A percentile compares a stretch with the other conserved stretches of the same genome.
Evolutionary conservation across 2,888 invertebrate species (phyloP).

Genomic region (Unio pictorum): DNA sequence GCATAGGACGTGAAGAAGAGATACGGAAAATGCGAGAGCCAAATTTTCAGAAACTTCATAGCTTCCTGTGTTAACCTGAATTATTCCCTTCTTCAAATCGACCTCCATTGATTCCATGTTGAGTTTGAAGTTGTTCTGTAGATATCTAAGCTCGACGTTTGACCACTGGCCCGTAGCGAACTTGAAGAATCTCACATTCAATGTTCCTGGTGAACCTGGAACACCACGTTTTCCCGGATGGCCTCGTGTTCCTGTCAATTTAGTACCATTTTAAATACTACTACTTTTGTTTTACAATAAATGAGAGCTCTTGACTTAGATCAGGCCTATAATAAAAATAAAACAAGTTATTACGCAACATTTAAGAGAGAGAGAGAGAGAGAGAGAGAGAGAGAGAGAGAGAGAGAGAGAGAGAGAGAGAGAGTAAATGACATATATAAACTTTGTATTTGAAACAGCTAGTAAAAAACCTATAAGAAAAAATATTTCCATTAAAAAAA

Average conservation of each 20-base stretch:
- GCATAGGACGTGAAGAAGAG: constrained; percentile 72
- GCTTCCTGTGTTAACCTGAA: constrained; percentile 24
- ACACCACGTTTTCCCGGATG: constrained; percentile 18
- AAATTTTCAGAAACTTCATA: constrained; percentile 70
- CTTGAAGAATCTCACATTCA: constrained; percentile 46
- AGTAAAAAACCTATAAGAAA: too few species aligned
- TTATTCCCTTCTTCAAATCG: constrained; percentile 45
- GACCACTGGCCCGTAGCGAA: constrained; percentile 16
- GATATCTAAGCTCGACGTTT: constrained; percentile 19
- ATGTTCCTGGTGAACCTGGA: constrained; percentile 55
- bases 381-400: too few species aligned
- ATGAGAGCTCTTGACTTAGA: too few species aligned
- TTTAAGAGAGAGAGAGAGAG: too few species aligned
- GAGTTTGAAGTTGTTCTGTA: constrained; percentile 14
- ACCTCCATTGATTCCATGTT: constrained; percentile 22
- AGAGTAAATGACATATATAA: too few species aligned
- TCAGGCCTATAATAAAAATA: too few species aligned
- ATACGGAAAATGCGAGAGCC: constrained; percentile 71
- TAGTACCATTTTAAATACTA: too few species aligned
- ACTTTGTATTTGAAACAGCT: too few species aligned
- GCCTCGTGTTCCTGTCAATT: constrained; percentile 8
- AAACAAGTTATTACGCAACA: too few species aligned
- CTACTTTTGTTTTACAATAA: too few species aligned
- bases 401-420: too few species aligned
- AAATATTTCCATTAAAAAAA: too few species aligned